Conservation (phyloP, 2,888 invertebrate species). For the Drosophila borealis region DNA sequence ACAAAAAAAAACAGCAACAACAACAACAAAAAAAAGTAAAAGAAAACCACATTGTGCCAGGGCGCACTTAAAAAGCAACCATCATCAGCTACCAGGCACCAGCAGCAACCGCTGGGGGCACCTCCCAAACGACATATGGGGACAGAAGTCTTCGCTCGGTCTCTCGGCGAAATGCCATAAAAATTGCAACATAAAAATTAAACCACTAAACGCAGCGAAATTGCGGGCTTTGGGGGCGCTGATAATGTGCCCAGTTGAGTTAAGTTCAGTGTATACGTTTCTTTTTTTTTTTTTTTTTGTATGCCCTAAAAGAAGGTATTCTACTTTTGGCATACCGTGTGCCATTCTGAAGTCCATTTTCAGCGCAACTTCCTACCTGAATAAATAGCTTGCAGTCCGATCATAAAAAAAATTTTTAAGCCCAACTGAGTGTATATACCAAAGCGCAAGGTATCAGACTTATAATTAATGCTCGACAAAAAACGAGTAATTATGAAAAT, state of each 20-base stretch:
- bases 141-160: constrained; percentile 33
- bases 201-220: constrained; percentile 76
- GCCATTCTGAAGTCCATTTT: background rate
- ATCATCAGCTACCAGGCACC: constrained; percentile 11
- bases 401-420: too few relatives aligned
- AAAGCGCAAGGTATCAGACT: too few relatives aligned
- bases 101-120: constrained; percentile 6
- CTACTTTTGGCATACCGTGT: too few relatives aligned
- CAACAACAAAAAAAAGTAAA: too few relatives aligned
- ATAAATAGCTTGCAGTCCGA: too few relatives aligned
- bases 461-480: too few relatives aligned
- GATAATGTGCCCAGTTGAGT: constrained; percentile 36
- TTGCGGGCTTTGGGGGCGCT: constrained; percentile 43
- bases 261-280: constrained; percentile 10
- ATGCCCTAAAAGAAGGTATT: background rate
- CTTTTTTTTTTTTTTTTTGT: background rate
- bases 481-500: too few relatives aligned
- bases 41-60: constrained; percentile 70
- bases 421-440: too few relatives aligned
- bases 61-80: constrained; percentile 60
- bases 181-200: constrained; percentile 75
- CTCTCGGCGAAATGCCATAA: constrained; percentile 60
- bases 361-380: too few relatives aligned
- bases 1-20: constrained; percentile 48
- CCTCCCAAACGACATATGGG: constrained; percentile 36